phyloP scores from a whole-genome alignment of 2,113 vertebrate species.

The Picathartes gymnocephalus region DNA sequence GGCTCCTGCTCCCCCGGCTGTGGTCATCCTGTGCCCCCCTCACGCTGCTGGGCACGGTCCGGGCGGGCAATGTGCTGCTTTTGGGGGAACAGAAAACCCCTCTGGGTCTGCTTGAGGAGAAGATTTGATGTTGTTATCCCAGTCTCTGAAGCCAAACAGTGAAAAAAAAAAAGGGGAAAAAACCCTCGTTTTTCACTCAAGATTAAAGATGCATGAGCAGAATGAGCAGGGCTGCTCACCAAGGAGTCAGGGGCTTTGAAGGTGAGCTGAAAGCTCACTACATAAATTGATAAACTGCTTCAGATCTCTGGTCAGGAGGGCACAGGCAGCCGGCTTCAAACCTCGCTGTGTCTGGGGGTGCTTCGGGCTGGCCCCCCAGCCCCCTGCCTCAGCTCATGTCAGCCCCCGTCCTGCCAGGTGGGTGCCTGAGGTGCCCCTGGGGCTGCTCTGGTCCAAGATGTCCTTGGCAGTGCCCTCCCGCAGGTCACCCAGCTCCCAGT shows the following conservation, averaged over 20 bases:
- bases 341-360: not conserved
- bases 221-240: not conserved
- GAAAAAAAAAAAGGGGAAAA: not conserved
- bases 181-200: not conserved
- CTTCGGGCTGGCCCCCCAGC: not conserved
- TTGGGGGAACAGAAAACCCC: not conserved
- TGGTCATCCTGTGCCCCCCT: not conserved
- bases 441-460: accelerated
- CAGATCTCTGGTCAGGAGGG: not conserved
- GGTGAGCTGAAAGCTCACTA: conserved; percentile 23
- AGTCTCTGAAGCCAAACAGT: not conserved
- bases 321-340: not conserved
- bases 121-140: not conserved
- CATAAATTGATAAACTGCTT: conserved; percentile 6
- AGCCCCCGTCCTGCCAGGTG: not conserved
- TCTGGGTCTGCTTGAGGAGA: not conserved
- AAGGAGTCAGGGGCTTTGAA: not conserved
- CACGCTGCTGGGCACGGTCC: accelerated
- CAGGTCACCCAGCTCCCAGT: not conserved
- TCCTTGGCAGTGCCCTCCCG: accelerated
- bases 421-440: accelerated
- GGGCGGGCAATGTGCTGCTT: accelerated
- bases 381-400: accelerated
- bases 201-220: conserved; percentile 33
- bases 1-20: not conserved